Evolutionary conservation across 2,797 vertebrate species (phyloP).

Genomic region (Arctocebus calabarensis): DNA sequence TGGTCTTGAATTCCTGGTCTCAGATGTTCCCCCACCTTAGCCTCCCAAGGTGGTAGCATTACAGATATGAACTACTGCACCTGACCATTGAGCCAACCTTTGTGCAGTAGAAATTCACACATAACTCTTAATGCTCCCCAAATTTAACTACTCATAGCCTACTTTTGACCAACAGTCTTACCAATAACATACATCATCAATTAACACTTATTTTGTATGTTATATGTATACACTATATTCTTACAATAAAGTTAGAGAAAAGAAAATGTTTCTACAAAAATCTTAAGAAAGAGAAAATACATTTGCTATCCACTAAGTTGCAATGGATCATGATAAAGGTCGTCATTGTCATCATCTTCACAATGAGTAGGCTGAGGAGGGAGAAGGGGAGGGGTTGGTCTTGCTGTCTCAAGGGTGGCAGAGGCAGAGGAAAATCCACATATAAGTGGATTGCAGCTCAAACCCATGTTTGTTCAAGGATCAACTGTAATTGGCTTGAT

Average conservation of each 20-base stretch:
- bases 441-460: too few species aligned
- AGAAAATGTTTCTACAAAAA: background rate
- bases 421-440: background rate
- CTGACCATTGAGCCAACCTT: background rate
- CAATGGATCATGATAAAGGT: background rate
- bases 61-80: background rate
- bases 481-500: background rate
- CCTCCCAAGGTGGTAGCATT: background rate
- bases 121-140: background rate
- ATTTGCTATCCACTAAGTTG: background rate
- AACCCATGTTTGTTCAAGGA: background rate
- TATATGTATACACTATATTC: background rate
- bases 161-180: background rate
- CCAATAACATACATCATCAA: background rate
- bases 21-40: background rate
- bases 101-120: background rate
- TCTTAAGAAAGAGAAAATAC: background rate
- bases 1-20: background rate
- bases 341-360: background rate
- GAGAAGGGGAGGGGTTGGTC: background rate
- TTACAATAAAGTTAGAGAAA: background rate
- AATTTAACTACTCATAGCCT: background rate
- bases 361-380: background rate
- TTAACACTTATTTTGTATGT: background rate
- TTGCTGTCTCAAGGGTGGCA: background rate